phyloP scores from a whole-genome alignment of 2,797 vertebrate genomes.

The Phrynocephalus forsythii region DNA sequence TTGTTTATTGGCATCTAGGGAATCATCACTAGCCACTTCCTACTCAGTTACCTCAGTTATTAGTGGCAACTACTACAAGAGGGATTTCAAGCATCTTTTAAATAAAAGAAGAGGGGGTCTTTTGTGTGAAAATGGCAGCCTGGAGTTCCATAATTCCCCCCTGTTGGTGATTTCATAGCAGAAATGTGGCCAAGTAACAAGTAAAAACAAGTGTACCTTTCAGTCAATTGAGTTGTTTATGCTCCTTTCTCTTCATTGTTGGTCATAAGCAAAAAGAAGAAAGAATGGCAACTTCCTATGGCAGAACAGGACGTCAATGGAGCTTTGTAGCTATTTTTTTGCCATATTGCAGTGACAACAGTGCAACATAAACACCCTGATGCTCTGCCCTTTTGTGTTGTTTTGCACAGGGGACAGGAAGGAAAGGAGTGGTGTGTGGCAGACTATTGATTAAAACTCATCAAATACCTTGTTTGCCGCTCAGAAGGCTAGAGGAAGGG shows the following conservation, averaged over 20 bases:
- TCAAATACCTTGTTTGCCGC: not conserved
- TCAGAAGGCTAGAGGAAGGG: not conserved
- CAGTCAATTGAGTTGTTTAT: conserved; percentile 47
- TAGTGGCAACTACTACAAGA: conserved; percentile 25
- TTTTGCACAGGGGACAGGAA: not conserved
- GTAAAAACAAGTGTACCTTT: conserved; percentile 45
- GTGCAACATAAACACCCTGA: not conserved
- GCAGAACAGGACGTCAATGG: conserved; percentile 22
- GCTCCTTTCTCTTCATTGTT: conserved; percentile 36
- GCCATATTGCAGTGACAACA: conserved; percentile 32
- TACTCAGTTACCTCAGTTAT: conserved; percentile 36
- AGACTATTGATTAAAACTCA: not conserved
- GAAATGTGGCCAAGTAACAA: conserved; percentile 37
- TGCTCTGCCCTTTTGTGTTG: not conserved
- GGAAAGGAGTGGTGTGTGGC: not conserved
- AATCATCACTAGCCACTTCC: conserved; percentile 12
- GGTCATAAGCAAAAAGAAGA: conserved; percentile 37
- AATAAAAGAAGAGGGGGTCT: conserved; percentile 23
- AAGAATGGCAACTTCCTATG: conserved; percentile 35
- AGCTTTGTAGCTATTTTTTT: conserved; percentile 31
- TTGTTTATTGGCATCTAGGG: conserved; percentile 33
- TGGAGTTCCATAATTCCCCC: conserved; percentile 25
- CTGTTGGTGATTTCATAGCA: conserved; percentile 36
- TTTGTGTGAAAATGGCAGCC: conserved; percentile 28
- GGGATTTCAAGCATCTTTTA: conserved; percentile 16